Evolutionary conservation across 2,797 vertebrate genomes (phyloP), one percentile per base, ranked within the genome.

Genomic region (Argentina silus): DNA sequence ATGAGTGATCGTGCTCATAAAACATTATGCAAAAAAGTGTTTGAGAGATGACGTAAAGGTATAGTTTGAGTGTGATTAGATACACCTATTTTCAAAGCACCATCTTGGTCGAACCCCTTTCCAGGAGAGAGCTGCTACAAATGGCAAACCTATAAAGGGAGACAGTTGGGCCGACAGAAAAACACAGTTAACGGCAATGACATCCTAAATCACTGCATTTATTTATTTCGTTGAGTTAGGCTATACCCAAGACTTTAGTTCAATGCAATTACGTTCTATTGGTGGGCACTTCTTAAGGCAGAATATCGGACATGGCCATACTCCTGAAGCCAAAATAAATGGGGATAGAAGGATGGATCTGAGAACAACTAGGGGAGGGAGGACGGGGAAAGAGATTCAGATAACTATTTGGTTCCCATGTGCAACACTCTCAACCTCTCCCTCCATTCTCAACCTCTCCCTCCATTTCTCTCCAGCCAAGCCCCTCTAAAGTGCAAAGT

Each of bases 241-340:
- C 45, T 21, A 17, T 12, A 45, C 19, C 19, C 27, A 56, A 55
- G 36, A 44, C 10, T 53, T 68, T 56, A 48, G 55, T 68, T 62
- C 47, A 55, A 68, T 45, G 48, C 48, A 1, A 53, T 36, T 69
- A 42, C 27, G 9, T 53, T 36, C 57, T 56, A 21, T 43, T 53
- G 36, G 27, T 62, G 56, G 10, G 56, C 4, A 10, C 27, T 27
- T 36, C 50, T 63, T 75, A 76, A 76, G 68, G 68, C 74, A 65
- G 53, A 66, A 43, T 53, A 48, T 27, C 67, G 12, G 19, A 36
- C 68, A 76, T 76, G 27, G 62, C 53, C 59, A 15, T 17, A 42
- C 1, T 36, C 27, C 4, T 36, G 27, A 36, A 36, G 59, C 12
- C 6, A 61, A 61, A 6, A 61, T 6, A 12, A 61, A 23, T 36